Base-by-base conservation (phyloP, 1,140 invertebrate genomes). In the Mizuhopecten yessoensis region DNA sequence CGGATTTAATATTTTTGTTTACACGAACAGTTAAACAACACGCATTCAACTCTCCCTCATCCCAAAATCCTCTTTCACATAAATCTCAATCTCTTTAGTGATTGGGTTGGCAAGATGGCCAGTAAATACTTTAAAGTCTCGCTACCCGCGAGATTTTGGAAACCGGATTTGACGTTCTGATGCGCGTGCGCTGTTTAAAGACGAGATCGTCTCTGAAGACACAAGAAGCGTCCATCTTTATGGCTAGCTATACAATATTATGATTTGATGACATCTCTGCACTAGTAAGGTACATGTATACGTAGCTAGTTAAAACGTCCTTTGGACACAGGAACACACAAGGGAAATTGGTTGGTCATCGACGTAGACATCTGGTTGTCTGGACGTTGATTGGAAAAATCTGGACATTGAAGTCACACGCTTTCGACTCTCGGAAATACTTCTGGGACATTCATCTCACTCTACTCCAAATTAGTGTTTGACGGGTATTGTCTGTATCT, bases 281-380 rank as follows among this genome's bases (percentile, higher is more conserved):
- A 75, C 57, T n/a, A 75, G 57, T 75, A 29, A 29, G 57, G n/a
- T 75, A n/a, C 9, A 75, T 11, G 29, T 1, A n/a, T 29, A 75
- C n/a, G 29, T 1, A 75, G 57, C n/a, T 75, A 11, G 23, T 75
- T 29, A 29, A 29, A 2, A 29, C 57, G 57, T 7, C n/a, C n/a
- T 75, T 75, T 75, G 57, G 57, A 75, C 45, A 57, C 57, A 29
- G 57, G n/a, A n/a, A 75, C 57, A 57, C 45, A 57, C 45, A 57
- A 57, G 15, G 57, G 57, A n/a, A 75, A 75, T 75, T 3, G 9
- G 23, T n/a, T 13, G 11, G 11, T 75, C 11, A 75, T 29, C 17
- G 1, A n/a, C 15, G 23, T 75, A 75, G 15, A 75, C n/a, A 75
- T 75, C 57, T n/a, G 57, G 9, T 5, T 75, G 57, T 75, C 57